phyloP scores from a whole-genome alignment of 2,888 invertebrate genomes.

The Caenorhabditis doughertyi region DNA sequence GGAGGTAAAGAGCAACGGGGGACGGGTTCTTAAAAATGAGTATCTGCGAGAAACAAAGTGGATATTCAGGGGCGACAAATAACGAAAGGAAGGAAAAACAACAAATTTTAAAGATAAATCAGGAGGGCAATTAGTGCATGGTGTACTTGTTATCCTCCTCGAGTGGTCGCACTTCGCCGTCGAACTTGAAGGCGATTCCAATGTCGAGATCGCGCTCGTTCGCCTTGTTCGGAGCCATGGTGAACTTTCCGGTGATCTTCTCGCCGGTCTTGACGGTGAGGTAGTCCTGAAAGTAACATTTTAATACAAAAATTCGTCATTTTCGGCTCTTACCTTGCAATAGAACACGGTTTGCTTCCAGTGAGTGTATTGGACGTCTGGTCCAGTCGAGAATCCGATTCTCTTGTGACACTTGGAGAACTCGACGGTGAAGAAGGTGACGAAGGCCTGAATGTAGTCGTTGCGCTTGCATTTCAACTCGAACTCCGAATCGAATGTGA shows the following conservation, averaged over 20 bases:
- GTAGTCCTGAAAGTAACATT: constrained; percentile 87
- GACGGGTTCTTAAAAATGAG: constrained; percentile 41
- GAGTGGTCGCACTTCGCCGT: constrained; percentile 85
- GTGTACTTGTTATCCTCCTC: constrained; percentile 84
- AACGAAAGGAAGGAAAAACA: background rate
- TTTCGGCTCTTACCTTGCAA: constrained; percentile 86
- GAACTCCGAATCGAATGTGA: constrained; percentile 92
- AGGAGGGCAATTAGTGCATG: constrained; percentile 83
- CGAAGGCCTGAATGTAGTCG: constrained; percentile 89
- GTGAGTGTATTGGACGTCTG: constrained; percentile 97
- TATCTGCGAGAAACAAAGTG: constrained; percentile 49
- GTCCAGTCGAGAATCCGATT: constrained; percentile 96
- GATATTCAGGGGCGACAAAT: background rate
- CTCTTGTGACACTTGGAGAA: constrained; percentile 99
- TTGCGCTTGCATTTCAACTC: constrained; percentile 83
- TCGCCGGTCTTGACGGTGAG: constrained; percentile 96
- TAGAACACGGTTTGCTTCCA: constrained; percentile 99
- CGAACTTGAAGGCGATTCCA: constrained; percentile 87
- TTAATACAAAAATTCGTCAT: background rate
- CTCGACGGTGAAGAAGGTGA: constrained; percentile 99
- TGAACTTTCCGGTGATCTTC: constrained; percentile 90
- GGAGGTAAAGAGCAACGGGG: constrained; percentile 5
- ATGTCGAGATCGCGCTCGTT: constrained; percentile 98
- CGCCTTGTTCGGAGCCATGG: constrained; percentile 95
- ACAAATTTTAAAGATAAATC: constrained; percentile 38